A percentile compares a stretch with the other conserved stretches of the same genome.
These are phyloP conservation scores for Limnephilus lunatus DNA, from an alignment of 2,888 invertebrate genomes.

Conservation along the genomic window DNA sequence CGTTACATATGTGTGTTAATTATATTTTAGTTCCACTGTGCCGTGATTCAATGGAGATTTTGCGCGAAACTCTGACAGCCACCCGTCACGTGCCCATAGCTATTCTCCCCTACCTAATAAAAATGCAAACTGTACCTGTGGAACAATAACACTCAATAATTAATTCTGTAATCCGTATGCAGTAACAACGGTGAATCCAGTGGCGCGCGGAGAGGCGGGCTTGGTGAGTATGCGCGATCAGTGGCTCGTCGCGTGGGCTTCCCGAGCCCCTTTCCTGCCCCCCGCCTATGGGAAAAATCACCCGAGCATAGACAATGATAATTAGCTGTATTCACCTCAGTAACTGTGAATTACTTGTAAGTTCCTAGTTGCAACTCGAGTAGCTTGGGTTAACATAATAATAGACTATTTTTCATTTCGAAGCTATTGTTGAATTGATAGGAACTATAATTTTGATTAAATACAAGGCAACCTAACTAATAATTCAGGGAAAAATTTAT, in stretches of 20 bases:
- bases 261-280: not conserved
- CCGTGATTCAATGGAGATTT: not conserved
- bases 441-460: not conserved
- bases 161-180: conserved; percentile 27
- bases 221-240: not conserved
- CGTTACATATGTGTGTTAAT: too few relatives aligned
- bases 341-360: conserved; percentile 57
- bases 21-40: too few relatives aligned
- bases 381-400: not conserved
- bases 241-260: not conserved
- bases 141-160: conserved; percentile 16
- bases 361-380: not conserved
- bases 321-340: conserved; percentile 60
- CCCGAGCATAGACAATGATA: conserved; percentile 61
- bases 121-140: conserved; percentile 38
- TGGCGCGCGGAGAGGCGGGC: conserved; percentile 9
- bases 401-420: not conserved
- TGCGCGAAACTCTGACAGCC: not conserved
- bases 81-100: not conserved
- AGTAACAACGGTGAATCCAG: conserved; percentile 21
- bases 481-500: too few relatives aligned
- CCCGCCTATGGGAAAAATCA: conserved; percentile 61
- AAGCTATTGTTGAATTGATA: not conserved
- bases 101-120: conserved; percentile 18
- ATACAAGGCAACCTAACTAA: too few relatives aligned